Evolutionary conservation across 2,797 vertebrate species (phyloP).

Genomic region (Sebastiscus albofasciatus): DNA sequence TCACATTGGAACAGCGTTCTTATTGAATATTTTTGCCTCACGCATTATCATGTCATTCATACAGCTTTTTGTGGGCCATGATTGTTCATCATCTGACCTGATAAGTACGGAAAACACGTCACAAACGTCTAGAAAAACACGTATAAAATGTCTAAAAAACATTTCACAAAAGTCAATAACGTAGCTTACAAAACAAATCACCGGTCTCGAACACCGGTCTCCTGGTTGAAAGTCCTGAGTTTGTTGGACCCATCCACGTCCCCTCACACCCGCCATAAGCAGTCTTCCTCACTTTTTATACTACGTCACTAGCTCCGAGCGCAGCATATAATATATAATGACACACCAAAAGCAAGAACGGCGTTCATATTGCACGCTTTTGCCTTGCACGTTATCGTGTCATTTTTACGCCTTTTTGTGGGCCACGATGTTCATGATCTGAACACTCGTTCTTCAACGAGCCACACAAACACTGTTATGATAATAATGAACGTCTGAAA

Average conservation of each 20-base stretch:
- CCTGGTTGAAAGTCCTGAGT: no score
- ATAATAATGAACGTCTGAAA: conserved; percentile 6
- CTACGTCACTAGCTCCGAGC: background rate
- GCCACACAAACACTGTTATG: background rate
- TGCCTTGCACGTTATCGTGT: no score
- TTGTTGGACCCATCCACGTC: background rate
- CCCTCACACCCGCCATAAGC: background rate
- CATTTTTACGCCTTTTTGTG: no score
- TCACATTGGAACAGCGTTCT: no score
- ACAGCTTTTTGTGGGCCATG: no score
- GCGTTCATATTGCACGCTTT: no score
- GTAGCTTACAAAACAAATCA: no score
- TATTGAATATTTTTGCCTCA: no score
- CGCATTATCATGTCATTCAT: no score
- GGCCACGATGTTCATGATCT: background rate
- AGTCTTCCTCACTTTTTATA: background rate
- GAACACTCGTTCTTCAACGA: background rate
- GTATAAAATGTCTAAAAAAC: background rate
- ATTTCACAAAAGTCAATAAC: no score
- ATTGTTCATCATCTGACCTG: background rate
- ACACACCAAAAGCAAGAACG: background rate
- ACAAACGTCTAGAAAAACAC: no score
- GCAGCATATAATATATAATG: background rate
- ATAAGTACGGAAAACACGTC: background rate
- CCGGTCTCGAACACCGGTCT: no score